Conservation (phyloP, 2,113 vertebrate genomes). For the Brevimyrus niger region DNA sequence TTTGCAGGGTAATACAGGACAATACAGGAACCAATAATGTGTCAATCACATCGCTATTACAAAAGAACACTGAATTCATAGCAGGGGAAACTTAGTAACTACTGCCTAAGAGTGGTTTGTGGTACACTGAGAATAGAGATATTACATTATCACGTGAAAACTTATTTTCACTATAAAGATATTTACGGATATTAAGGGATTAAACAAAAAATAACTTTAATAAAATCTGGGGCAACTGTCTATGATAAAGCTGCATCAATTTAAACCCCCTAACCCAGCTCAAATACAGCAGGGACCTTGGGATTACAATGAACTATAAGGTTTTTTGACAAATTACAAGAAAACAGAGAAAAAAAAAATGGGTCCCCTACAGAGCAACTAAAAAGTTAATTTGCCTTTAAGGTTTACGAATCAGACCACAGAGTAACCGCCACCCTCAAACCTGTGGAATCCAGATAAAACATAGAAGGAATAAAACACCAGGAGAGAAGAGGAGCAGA, state of each 20-base stretch:
- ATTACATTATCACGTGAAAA: background rate
- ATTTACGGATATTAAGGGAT: background rate
- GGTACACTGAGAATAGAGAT: background rate
- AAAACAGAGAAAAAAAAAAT: background rate
- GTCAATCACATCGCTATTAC: background rate
- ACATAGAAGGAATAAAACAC: constrained; percentile 33
- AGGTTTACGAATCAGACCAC: background rate
- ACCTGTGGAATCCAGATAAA: constrained; percentile 45
- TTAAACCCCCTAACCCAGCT: background rate
- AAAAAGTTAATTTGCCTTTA: background rate
- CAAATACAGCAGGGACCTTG: background rate
- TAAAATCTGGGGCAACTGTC: background rate
- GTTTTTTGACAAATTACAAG: background rate
- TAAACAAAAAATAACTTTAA: background rate
- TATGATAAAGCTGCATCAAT: background rate
- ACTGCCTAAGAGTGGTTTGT: background rate
- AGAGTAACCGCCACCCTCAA: constrained; percentile 31
- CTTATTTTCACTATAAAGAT: background rate
- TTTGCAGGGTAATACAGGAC: background rate
- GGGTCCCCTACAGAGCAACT: background rate
- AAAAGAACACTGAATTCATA: background rate
- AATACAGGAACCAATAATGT: background rate
- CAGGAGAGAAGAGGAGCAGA: constrained; percentile 9
- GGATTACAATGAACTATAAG: background rate
- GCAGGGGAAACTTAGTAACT: background rate